Base-by-base conservation (phyloP, 2,113 vertebrate species). In the Neogobius melanostomus region DNA sequence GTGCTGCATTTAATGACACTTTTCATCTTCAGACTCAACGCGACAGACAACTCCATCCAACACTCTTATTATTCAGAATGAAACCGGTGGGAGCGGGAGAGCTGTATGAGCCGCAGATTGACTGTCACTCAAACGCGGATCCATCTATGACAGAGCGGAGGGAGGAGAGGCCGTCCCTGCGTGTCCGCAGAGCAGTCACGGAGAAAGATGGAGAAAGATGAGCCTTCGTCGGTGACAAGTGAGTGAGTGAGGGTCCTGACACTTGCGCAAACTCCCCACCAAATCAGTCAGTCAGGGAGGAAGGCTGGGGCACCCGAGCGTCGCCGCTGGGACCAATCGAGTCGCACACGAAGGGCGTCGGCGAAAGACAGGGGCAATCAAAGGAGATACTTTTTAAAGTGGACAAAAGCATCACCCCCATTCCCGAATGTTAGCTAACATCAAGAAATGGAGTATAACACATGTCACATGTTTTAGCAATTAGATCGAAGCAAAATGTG, bases 131-230 rank as follows among this genome's bases (percentile, higher is more conserved):
- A 82, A 36, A 8, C 82, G 57, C 59, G 60, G 66, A 82, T 68
- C 46, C 80, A 56, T 82, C 68, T 70, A 64, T 83, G 76, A 62
- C 5, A 0, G 72, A 50, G 63, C 45, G 51, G 65, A 66, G 71
- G 69, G 67, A 64, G 61, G 66, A 59, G 82, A 78, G 81, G 64
- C 63, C 61, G 77, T 74, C 67, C 77, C 60, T 68, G 77, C 68
- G 59, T 64, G 76, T 84, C 83, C 79, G 49, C 71, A 82, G 74
- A 60, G 64, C 70, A 73, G 83, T 74, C 76, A 72, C 11, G n/a
- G 74, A 60, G 72, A 5, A 4, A 83, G 80, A 89, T 84, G 69
- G 78, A 88, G 88, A 90, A 89, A 90, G 87, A 90, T 84, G 78
- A 86, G 82, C 82, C 78, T 78, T 85, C 87, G 82, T 82, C 75